A percentile compares a stretch with the other conserved stretches of the same genome.
phyloP scores from a whole-genome alignment of 1,140 invertebrate species.

The Periplaneta americana region DNA sequence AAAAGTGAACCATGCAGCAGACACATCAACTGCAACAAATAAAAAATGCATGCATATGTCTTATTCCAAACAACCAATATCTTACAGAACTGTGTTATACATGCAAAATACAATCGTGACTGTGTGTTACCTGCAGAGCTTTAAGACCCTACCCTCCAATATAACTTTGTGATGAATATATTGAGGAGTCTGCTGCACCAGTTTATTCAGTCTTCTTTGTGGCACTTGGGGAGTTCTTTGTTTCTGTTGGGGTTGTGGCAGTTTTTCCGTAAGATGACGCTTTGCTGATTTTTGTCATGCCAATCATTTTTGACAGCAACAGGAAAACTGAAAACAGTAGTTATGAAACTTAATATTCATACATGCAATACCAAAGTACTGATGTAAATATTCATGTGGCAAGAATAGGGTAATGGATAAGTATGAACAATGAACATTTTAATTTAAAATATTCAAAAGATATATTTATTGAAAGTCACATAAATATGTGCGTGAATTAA shows the following conservation, averaged over 20 bases:
- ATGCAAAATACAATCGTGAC: neutral
- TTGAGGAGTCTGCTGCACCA: neutral
- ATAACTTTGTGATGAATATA: neutral
- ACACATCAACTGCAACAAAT: neutral
- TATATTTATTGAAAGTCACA: too few relatives aligned
- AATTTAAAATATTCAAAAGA: too few relatives aligned
- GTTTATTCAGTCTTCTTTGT: constrained; percentile 5
- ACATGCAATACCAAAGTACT: too few relatives aligned
- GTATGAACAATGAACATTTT: neutral
- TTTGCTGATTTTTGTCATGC: constrained; percentile 78
- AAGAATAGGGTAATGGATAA: neutral
- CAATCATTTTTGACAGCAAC: constrained; percentile 70
- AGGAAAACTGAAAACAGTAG: constrained; percentile 63
- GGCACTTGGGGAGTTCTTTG: neutral
- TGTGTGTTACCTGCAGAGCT: neutral
- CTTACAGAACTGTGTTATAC: neutral
- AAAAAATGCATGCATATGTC: neutral
- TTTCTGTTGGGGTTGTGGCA: constrained; percentile 24
- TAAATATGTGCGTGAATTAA: too few relatives aligned
- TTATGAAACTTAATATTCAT: too few relatives aligned
- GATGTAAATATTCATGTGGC: too few relatives aligned
- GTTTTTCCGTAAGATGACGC: constrained; percentile 70
- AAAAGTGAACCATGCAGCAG: neutral
- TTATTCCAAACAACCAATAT: neutral
- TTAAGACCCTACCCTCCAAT: neutral